Evolutionary conservation across 2,113 vertebrate species (phyloP).

Genomic region (Hassar affinis): DNA sequence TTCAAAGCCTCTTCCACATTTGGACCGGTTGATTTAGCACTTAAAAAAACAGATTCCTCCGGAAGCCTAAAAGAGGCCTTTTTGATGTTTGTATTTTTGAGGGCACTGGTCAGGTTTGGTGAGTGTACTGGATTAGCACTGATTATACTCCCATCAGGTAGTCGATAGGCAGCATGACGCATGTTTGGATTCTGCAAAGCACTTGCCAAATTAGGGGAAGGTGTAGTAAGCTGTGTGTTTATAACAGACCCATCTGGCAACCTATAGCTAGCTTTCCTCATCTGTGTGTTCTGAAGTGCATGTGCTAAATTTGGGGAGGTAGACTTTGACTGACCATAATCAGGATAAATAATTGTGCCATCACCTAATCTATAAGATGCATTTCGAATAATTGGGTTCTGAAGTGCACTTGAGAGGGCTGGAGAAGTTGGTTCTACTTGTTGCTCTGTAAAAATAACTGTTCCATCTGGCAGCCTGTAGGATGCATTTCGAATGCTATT

Average conservation of each 20-base stretch:
- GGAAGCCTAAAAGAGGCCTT: slow-evolving; percentile 54
- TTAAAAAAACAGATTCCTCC: slow-evolving; percentile 48
- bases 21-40: slow-evolving; percentile 62
- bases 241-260: slow-evolving; percentile 54
- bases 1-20: slow-evolving; percentile 63
- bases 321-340: slow-evolving; percentile 39
- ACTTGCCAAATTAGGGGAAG: slow-evolving; percentile 47
- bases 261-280: slow-evolving; percentile 44
- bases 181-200: slow-evolving; percentile 66
- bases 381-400: slow-evolving; percentile 68
- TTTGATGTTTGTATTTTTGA: slow-evolving; percentile 57
- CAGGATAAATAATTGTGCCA: slow-evolving; percentile 67
- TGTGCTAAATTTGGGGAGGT: slow-evolving; percentile 44
- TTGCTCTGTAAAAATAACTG: slow-evolving; percentile 63
- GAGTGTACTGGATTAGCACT: slow-evolving; percentile 55
- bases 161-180: slow-evolving; percentile 61
- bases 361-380: slow-evolving; percentile 71
- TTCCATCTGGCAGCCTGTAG: slow-evolving; percentile 56
- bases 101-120: slow-evolving; percentile 59
- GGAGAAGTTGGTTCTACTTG: slow-evolving; percentile 66
- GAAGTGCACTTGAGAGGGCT: slow-evolving; percentile 64
- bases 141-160: slow-evolving; percentile 57
- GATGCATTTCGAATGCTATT: slow-evolving; percentile 49
- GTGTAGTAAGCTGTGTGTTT: slow-evolving; percentile 22
- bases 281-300: slow-evolving; percentile 52